phyloP scores from a whole-genome alignment of 2,113 vertebrate genomes.

The Maccullochella peelii region DNA sequence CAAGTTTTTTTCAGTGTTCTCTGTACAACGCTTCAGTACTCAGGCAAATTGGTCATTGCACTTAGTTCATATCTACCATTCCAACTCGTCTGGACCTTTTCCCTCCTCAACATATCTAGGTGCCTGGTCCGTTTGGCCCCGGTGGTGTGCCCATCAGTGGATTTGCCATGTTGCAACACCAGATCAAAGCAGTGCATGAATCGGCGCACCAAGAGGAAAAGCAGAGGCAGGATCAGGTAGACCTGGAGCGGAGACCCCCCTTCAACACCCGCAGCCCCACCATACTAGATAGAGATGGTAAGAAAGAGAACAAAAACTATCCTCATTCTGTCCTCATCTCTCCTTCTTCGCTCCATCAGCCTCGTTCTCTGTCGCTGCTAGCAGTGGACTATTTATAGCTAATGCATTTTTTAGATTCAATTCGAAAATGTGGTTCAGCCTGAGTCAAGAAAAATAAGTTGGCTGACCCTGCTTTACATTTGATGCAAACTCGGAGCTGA shows the following conservation, averaged over 20 bases:
- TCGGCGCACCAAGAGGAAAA: constrained; percentile 93
- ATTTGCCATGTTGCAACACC: constrained; percentile 92
- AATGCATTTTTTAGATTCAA: constrained; percentile 30
- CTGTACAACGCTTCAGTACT: neutral
- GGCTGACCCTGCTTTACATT: constrained; percentile 35
- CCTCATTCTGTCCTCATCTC: constrained; percentile 7
- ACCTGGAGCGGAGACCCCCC: constrained; percentile 87
- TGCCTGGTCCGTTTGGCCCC: constrained; percentile 87
- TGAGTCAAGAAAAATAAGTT: constrained; percentile 32
- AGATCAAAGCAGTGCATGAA: constrained; percentile 96
- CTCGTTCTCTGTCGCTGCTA: constrained; percentile 33
- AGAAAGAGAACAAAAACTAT: constrained; percentile 51
- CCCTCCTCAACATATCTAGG: constrained; percentile 42
- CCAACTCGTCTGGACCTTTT: neutral
- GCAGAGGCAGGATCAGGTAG: constrained; percentile 92
- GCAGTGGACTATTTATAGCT: constrained; percentile 50
- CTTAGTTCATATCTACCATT: constrained; percentile 10
- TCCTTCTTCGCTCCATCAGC: constrained; percentile 8
- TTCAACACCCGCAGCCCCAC: constrained; percentile 89
- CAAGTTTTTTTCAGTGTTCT: neutral
- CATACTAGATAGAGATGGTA: constrained; percentile 93
- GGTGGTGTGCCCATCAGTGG: constrained; percentile 89
- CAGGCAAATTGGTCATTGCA: neutral
- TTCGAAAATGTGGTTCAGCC: constrained; percentile 39
- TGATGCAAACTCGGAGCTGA: neutral